A percentile compares a stretch with the other conserved stretches of the same genome.
Evolutionary conservation across 2,797 vertebrate species (phyloP).

Genomic region (Phoebastria nigripes): DNA sequence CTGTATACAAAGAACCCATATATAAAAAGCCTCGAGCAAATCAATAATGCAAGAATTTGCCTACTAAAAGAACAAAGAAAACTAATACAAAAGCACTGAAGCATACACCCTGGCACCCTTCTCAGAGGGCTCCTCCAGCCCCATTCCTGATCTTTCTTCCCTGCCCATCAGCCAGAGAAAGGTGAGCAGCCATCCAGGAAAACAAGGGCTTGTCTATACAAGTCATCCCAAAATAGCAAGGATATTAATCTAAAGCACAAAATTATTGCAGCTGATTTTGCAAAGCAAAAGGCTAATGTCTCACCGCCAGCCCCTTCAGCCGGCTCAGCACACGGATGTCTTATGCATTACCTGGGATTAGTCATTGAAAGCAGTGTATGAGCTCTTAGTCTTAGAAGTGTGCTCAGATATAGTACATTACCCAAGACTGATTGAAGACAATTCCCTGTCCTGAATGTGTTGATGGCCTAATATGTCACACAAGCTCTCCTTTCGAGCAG

Average conservation of each 20-base stretch:
- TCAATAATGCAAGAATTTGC: conserved; percentile 3
- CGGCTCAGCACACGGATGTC: accelerated
- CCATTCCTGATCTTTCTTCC: neutral
- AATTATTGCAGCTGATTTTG: neutral
- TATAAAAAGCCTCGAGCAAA: conserved; percentile 13
- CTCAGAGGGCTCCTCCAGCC: neutral
- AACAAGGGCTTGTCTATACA: neutral
- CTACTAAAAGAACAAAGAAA: neutral
- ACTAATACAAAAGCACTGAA: neutral
- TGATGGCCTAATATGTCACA: conserved; percentile 56
- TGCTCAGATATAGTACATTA: conserved; percentile 17
- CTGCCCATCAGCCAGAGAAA: neutral
- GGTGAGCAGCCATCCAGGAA: neutral
- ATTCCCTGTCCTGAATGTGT: conserved; percentile 16
- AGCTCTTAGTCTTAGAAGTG: neutral
- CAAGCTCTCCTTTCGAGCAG: neutral
- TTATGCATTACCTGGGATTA: neutral
- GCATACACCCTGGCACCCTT: neutral
- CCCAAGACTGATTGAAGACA: conserved; percentile 35
- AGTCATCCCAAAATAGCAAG: neutral
- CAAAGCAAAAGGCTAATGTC: neutral
- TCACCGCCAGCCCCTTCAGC: neutral
- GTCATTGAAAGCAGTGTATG: neutral
- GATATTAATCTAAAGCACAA: neutral
- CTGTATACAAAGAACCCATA: neutral